A percentile compares a stretch with the other conserved stretches of the same genome.
phyloP scores from a whole-genome alignment of 2,888 invertebrate species.

The Latrodectus hesperus region DNA sequence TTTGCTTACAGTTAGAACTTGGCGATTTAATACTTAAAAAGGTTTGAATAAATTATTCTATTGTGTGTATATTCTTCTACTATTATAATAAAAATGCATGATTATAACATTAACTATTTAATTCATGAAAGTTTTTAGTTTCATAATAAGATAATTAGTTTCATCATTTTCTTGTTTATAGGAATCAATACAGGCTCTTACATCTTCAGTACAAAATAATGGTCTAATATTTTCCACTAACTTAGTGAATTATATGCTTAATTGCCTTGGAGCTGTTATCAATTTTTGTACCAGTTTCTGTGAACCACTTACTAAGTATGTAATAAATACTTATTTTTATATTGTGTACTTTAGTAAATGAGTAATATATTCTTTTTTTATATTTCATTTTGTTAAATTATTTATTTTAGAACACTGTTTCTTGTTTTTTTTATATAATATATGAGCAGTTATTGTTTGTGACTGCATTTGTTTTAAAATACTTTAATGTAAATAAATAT shows the following conservation, averaged over 20 bases:
- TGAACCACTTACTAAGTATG: conserved; percentile 20
- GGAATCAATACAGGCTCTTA: conserved; percentile 35
- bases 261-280: conserved; percentile 40
- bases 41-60: conserved; percentile 13
- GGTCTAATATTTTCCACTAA: conserved; percentile 36
- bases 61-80: background rate
- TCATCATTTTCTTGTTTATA: conserved; percentile 3
- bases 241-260: conserved; percentile 33
- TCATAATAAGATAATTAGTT: background rate
- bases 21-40: conserved; percentile 47
- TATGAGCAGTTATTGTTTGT: background rate
- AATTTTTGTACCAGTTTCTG: conserved; percentile 17
- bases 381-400: too few relatives aligned
- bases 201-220: conserved; percentile 17
- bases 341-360: conserved; percentile 21
- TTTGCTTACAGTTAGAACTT: conserved; percentile 57
- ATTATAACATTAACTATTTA: background rate
- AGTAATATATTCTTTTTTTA: too few relatives aligned
- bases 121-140: conserved; percentile 1
- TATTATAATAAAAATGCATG: background rate
- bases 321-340: background rate
- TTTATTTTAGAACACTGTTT: too few relatives aligned
- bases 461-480: background rate
- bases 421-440: too few relatives aligned
- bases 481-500: background rate